Evolutionary conservation across 2,888 invertebrate genomes (phyloP).

Genomic region (Onchidella celtica): DNA sequence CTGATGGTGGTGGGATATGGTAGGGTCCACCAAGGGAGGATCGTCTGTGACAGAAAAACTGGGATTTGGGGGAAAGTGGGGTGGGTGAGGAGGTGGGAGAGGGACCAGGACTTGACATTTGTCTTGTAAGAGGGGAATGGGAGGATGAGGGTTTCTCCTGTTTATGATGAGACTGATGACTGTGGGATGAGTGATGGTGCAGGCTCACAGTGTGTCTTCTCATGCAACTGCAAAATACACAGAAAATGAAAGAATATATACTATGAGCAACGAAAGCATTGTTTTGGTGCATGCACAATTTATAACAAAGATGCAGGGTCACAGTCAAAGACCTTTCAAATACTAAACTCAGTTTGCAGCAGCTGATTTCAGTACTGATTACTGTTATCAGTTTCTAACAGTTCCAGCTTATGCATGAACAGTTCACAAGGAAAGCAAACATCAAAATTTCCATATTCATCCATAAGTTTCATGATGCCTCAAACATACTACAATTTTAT

Average conservation of each 20-base stretch:
- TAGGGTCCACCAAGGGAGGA: background rate
- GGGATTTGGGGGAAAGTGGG: conserved; percentile 4
- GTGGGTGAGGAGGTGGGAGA: conserved; percentile 11
- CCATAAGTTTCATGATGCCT: too few species aligned
- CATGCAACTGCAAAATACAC: conserved; percentile 27
- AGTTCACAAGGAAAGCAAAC: too few species aligned
- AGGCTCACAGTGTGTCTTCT: conserved; percentile 33
- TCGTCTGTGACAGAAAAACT: background rate
- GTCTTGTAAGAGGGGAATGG: background rate
- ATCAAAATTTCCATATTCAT: too few species aligned
- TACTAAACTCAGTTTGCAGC: too few species aligned
- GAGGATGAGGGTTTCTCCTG: background rate
- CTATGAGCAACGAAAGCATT: too few species aligned
- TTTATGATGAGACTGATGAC: background rate
- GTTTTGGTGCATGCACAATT: too few species aligned
- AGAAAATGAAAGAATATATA: conserved; percentile 7
- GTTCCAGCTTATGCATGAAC: too few species aligned
- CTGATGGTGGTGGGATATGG: conserved; percentile 55
- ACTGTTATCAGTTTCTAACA: too few species aligned
- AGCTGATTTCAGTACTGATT: too few species aligned
- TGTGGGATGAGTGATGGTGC: conserved; percentile 29
- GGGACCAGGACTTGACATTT: conserved; percentile 16
- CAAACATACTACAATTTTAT: too few species aligned
- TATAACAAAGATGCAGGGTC: too few species aligned
- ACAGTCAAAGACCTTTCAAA: too few species aligned